Evolutionary conservation across 1,140 invertebrate genomes (phyloP), one percentile per base, ranked within the genome.

Genomic region (Tetragnatha versicolor): DNA sequence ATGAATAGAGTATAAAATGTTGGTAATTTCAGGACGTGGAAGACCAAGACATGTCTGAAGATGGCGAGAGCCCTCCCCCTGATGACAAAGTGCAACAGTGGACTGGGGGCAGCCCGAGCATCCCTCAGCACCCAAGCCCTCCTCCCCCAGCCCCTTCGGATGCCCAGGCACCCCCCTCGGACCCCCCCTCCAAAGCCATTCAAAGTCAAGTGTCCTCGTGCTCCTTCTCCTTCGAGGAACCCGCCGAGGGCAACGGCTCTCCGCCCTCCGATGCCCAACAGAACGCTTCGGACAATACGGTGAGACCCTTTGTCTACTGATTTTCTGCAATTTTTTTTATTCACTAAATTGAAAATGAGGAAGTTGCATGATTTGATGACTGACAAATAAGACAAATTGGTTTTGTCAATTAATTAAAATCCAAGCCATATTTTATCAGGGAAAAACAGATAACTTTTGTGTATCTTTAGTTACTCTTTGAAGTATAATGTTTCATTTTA

Each of bases 1-100:
- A n/a, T n/a, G n/a, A n/a, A n/a, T n/a, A n/a, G n/a, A n/a, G n/a
- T n/a, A n/a, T n/a, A n/a, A n/a, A n/a, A n/a, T n/a, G n/a, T n/a
- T n/a, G n/a, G n/a, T 25, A 12, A 20, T 47, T 33, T 31, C 37
- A 79, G 82, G 79, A 82, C 51, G 55, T 47, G 6, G 82, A 83
- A 70, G 86, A 86, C 60, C 83, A 83, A 69, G 85, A 86, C 7
- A 81, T 86, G 51, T 85, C 84, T 51, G 86, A 87, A 82, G 86
- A 86, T 55, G 83, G 83, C 7, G 86, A 86, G n/a, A 83, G 82
- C 55, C 82, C 84, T 12, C 85, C 83, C 20, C 79, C 82, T 53
- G 84, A 84, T 27, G 85, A 85, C 12, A 79, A 79, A 35, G 76
- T 75, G 27, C 82, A 69, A 65, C 20, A 12, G 0, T 78, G 79